Conservation (phyloP, 1,140 invertebrate genomes). For the Dendroctonus ponderosae region DNA sequence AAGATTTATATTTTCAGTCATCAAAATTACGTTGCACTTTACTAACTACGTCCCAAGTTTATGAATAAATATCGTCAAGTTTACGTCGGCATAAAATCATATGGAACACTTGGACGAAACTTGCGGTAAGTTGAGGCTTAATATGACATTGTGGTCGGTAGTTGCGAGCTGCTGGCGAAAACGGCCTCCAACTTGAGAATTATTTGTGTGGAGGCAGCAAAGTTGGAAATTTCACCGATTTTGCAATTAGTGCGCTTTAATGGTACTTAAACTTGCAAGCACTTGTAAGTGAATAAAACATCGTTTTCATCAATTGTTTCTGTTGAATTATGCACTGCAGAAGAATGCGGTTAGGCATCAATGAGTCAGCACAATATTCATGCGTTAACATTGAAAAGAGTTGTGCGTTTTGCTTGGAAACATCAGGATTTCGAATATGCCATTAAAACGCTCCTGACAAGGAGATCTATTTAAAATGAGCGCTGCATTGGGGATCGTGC, state of each 20-base stretch:
- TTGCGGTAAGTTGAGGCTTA: conserved; percentile 4
- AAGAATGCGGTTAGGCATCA: too few relatives aligned
- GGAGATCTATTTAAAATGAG: conserved; percentile 29
- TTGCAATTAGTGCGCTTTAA: too few relatives aligned
- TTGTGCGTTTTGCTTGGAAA: background rate
- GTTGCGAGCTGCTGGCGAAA: too few relatives aligned
- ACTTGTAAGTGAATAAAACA: too few relatives aligned
- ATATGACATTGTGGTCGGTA: background rate
- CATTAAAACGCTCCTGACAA: conserved; percentile 19
- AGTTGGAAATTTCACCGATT: too few relatives aligned
- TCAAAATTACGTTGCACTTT: conserved; percentile 10
- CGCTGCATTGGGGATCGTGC: conserved; percentile 4
- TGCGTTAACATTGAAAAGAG: too few relatives aligned
- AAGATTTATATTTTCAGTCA: conserved; percentile 3
- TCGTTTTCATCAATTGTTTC: too few relatives aligned
- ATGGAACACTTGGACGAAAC: background rate
- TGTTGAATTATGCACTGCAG: too few relatives aligned
- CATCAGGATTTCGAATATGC: conserved; percentile 18
- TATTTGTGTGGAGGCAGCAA: too few relatives aligned
- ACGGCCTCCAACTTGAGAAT: too few relatives aligned
- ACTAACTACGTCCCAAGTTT: conserved; percentile 11
- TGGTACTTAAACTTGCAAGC: too few relatives aligned
- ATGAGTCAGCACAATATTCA: too few relatives aligned
- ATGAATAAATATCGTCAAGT: conserved; percentile 8
- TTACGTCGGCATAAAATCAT: conserved; percentile 6